Percentiles rank a stretch among this genome's conserved stretches.
These are phyloP conservation scores for Puntigrus tetrazona DNA, from an alignment of 2,113 vertebrate genomes.

Conservation along the genomic window DNA sequence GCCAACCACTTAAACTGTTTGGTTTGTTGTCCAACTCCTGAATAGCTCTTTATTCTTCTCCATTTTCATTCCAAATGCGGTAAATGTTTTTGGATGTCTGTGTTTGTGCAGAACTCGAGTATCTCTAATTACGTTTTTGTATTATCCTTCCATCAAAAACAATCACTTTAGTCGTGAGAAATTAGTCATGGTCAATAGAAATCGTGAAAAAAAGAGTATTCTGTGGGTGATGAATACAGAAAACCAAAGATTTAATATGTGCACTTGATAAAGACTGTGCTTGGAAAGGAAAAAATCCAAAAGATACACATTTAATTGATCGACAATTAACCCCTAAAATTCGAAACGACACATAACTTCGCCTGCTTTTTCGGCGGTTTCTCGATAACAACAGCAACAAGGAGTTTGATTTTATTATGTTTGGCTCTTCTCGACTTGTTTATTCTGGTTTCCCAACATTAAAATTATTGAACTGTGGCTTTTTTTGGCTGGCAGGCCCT, in stretches of 20 bases:
- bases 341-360: background rate
- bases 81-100: conserved; percentile 28
- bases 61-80: conserved; percentile 1
- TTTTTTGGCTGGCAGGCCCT: conserved; percentile 32
- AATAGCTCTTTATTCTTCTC: conserved; percentile 33
- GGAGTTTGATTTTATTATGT: conserved; percentile 4
- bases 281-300: background rate
- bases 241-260: background rate
- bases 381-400: background rate
- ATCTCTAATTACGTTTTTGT: conserved; percentile 21
- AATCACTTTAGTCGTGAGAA: background rate
- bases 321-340: background rate
- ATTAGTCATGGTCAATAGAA: conserved; percentile 13
- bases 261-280: background rate
- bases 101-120: background rate
- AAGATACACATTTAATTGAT: background rate
- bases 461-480: conserved; percentile 32
- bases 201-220: background rate
- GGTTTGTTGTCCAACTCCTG: conserved; percentile 25
- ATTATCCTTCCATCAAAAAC: conserved; percentile 35
- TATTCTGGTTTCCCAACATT: conserved; percentile 38
- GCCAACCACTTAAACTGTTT: conserved; percentile 32
- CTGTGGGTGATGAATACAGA: background rate
- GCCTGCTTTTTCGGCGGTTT: background rate
- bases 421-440: conserved; percentile 35